A percentile compares a stretch with the other conserved stretches of the same genome.
Conservation (phyloP, 30 jellyfish, hydroid and myxozoan species). For the Cassiopea xamachana region DNA sequence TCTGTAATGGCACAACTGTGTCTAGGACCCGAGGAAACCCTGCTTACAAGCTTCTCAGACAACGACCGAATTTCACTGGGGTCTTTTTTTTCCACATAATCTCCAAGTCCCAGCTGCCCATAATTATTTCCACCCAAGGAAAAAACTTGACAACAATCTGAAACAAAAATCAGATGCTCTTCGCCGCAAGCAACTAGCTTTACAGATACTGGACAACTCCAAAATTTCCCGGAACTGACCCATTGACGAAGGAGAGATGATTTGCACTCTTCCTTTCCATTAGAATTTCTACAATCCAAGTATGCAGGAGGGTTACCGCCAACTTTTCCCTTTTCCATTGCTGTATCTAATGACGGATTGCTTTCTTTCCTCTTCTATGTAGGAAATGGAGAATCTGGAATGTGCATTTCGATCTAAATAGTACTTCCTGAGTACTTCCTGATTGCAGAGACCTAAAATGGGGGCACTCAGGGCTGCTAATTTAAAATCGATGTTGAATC, state of each 20-base stretch:
- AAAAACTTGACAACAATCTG: conserved; percentile 64
- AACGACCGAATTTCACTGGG: conserved; percentile 60
- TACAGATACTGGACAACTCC: conserved; percentile 72
- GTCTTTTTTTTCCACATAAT: conserved; percentile 53
- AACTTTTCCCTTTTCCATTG: conserved; percentile 10
- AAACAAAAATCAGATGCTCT: conserved; percentile 76
- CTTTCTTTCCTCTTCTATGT: too few relatives aligned
- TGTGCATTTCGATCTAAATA: too few relatives aligned
- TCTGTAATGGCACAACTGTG: conserved; percentile 85
- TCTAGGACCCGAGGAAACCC: conserved; percentile 86
- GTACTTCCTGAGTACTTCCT: too few relatives aligned
- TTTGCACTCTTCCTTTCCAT: neutral
- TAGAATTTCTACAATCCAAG: neutral
- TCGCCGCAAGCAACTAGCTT: conserved; percentile 86
- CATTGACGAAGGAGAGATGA: conserved; percentile 66
- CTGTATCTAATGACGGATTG: neutral
- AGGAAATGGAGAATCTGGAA: too few relatives aligned
- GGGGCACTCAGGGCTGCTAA: too few relatives aligned
- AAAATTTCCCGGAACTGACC: neutral
- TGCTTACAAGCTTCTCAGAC: conserved; percentile 51
- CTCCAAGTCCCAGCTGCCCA: conserved; percentile 99
- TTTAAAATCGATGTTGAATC: too few relatives aligned
- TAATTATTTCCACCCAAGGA: conserved; percentile 83
- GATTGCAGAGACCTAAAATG: too few relatives aligned
- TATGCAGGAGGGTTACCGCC: too few relatives aligned